These are phyloP conservation scores for Idaea dimidiata DNA, from an alignment of 2,888 invertebrate genomes.

Conservation along the genomic window DNA sequence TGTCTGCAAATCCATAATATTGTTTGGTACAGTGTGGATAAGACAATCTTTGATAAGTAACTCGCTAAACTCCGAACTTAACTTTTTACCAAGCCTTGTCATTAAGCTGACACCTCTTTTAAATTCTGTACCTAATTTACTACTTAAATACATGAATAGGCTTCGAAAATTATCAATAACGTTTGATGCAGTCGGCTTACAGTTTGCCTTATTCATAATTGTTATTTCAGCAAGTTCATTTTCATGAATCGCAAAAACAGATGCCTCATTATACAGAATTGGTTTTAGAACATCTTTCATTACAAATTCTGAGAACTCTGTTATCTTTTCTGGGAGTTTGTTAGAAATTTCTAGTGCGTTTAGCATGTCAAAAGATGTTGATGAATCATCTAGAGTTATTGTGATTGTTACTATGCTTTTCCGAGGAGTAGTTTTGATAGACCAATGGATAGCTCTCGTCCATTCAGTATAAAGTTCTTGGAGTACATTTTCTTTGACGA, in stretches of 20 bases:
- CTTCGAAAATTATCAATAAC: conserved; percentile 80
- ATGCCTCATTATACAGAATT: conserved; percentile 74
- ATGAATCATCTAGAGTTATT: conserved; percentile 55
- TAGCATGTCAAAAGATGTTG: conserved; percentile 51
- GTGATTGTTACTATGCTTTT: conserved; percentile 55
- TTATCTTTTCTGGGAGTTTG: conserved; percentile 70
- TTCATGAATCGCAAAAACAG: conserved; percentile 65
- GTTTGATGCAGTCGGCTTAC: conserved; percentile 69
- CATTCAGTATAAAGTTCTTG: conserved; percentile 72
- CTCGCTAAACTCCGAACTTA: conserved; percentile 82
- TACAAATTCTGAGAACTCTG: conserved; percentile 80
- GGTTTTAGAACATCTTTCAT: conserved; percentile 80
- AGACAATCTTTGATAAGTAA: conserved; percentile 87
- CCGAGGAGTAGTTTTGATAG: conserved; percentile 38
- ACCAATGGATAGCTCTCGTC: conserved; percentile 70
- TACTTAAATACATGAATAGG: conserved; percentile 80
- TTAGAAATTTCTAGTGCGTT: conserved; percentile 63
- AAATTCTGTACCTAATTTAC: conserved; percentile 76
- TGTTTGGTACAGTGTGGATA: conserved; percentile 87
- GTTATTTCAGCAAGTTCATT: conserved; percentile 52
- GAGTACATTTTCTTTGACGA: conserved; percentile 67
- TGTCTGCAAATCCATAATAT: conserved; percentile 84
- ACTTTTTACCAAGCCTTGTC: conserved; percentile 76
- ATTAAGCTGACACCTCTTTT: conserved; percentile 70
- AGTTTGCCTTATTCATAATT: conserved; percentile 61